These are phyloP conservation scores for Poecilia picta DNA, from an alignment of 2,797 vertebrate genomes.

Conservation along the genomic window DNA sequence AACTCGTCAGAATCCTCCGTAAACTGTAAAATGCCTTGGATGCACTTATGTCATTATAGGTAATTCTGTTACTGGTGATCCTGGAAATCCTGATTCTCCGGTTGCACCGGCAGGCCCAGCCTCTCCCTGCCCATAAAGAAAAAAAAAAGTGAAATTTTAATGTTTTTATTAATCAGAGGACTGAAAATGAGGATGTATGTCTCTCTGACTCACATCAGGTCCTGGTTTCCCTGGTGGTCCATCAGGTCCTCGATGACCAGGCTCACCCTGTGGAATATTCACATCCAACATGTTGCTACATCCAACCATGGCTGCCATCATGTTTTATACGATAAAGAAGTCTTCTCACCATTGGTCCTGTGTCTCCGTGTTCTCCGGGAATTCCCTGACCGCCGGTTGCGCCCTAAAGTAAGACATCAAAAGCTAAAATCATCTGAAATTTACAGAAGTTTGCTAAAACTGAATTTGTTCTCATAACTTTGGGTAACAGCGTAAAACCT, in stretches of 20 bases:
- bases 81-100: slow-evolving; percentile 89
- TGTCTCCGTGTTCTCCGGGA: slow-evolving; percentile 89
- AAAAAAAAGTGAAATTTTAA: not conserved
- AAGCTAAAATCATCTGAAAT: not conserved
- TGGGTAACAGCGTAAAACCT: slow-evolving; percentile 47
- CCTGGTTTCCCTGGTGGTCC: slow-evolving; percentile 92
- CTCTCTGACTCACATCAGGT: slow-evolving; percentile 85
- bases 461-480: not conserved
- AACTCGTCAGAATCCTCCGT: fast-evolving
- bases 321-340: not conserved
- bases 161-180: not conserved
- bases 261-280: slow-evolving; percentile 81
- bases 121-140: slow-evolving; percentile 82
- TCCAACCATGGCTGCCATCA: not conserved
- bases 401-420: slow-evolving; percentile 77
- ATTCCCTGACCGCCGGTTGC: slow-evolving; percentile 86
- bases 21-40: not conserved
- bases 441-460: not conserved
- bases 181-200: not conserved
- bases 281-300: not conserved
- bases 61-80: slow-evolving; percentile 84
- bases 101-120: slow-evolving; percentile 86
- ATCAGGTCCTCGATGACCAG: slow-evolving; percentile 91
- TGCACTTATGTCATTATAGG: not conserved
- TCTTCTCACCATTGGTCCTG: slow-evolving; percentile 71